Evolutionary conservation across 2,888 invertebrate species (phyloP).

Genomic region (Coremacera marginata): DNA sequence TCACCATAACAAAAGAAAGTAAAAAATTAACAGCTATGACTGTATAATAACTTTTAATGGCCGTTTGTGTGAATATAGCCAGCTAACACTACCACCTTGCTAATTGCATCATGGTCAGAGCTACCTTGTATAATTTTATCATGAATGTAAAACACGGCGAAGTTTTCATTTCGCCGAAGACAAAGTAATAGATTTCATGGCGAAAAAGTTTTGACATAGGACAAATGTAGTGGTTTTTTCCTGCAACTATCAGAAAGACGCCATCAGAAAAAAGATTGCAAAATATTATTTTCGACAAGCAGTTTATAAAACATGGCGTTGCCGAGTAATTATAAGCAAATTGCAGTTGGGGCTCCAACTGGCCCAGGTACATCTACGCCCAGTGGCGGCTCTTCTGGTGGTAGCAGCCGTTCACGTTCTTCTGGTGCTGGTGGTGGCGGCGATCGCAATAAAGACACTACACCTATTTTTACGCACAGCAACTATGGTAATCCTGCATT

Average conservation of each 20-base stretch:
- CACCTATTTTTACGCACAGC: constrained; percentile 89
- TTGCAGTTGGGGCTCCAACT: constrained; percentile 79
- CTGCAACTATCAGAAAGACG: constrained; percentile 36
- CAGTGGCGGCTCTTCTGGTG: constrained; percentile 61
- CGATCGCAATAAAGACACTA: constrained; percentile 75
- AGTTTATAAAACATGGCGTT: constrained; percentile 75
- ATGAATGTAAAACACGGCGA: no score
- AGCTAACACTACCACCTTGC: no score
- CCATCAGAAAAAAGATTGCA: constrained; percentile 19
- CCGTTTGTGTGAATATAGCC: no score
- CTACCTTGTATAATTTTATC: no score
- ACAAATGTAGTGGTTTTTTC: constrained; percentile 34
- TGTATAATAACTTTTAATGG: no score
- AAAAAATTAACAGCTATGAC: no score
- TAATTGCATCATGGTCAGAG: no score
- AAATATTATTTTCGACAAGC: not conserved
- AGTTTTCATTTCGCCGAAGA: not conserved
- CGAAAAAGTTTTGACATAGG: constrained; percentile 18
- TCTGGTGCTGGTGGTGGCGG: constrained; percentile 63
- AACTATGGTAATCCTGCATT: constrained; percentile 93
- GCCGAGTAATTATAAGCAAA: constrained; percentile 87
- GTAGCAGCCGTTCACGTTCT: constrained; percentile 65
- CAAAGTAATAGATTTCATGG: constrained; percentile 45
- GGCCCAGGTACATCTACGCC: constrained; percentile 58
- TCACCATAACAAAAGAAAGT: no score